A percentile compares a stretch with the other conserved stretches of the same genome.
These are phyloP conservation scores for Lasioglossum pauxillum DNA, from an alignment of 2,888 invertebrate species.

Conservation along the genomic window DNA sequence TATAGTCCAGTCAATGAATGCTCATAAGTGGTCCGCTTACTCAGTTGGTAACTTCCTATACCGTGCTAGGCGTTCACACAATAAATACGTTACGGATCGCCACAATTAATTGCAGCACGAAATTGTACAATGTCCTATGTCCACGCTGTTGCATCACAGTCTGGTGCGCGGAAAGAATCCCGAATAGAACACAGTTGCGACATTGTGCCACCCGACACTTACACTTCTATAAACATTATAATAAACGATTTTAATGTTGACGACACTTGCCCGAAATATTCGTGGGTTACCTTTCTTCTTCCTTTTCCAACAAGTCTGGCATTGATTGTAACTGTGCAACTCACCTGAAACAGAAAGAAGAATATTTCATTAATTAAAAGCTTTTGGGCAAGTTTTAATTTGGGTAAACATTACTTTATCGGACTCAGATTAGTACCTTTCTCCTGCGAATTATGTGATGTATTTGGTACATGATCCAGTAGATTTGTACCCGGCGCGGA, in stretches of 20 bases:
- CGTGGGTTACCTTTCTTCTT: neutral
- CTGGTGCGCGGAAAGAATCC: constrained; percentile 43
- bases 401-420: too few relatives aligned
- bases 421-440: too few relatives aligned
- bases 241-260: neutral
- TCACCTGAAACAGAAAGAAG: constrained; percentile 37
- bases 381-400: too few relatives aligned
- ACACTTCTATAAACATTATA: neutral
- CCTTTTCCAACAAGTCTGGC: neutral
- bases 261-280: too few relatives aligned
- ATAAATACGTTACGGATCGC: constrained; percentile 20
- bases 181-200: constrained; percentile 27
- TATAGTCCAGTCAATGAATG: too few relatives aligned
- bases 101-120: constrained; percentile 51
- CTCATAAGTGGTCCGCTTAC: too few relatives aligned
- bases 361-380: neutral
- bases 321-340: neutral
- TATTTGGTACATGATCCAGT: too few relatives aligned
- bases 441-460: too few relatives aligned
- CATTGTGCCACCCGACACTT: constrained; percentile 1
- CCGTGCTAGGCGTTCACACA: constrained; percentile 18
- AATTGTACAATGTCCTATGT: constrained; percentile 43
- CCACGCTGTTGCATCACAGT: constrained; percentile 40
- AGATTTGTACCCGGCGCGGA: too few relatives aligned
- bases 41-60: constrained; percentile 9